Conservation (phyloP, 1,140 invertebrate genomes). For the Papilio dardanus region DNA sequence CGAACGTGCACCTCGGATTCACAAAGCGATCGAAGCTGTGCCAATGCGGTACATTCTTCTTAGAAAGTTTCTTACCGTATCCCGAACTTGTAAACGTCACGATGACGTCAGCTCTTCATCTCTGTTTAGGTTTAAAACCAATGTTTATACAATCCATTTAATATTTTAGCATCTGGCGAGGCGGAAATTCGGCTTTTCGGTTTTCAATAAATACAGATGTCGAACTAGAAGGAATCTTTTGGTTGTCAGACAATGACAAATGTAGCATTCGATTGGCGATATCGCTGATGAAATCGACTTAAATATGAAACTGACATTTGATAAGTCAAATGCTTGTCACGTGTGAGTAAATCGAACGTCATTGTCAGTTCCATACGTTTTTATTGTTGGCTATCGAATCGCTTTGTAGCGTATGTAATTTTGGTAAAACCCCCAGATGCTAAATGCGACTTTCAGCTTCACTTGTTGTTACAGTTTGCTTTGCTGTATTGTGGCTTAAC, state of each 20-base stretch:
- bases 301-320: too few species aligned
- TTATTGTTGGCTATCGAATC: too few species aligned
- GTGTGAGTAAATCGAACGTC: too few species aligned
- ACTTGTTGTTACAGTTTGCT: conserved; percentile 17
- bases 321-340: too few species aligned
- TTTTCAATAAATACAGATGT: conserved; percentile 12
- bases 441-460: conserved; percentile 45
- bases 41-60: conserved; percentile 20
- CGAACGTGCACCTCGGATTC: background rate
- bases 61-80: conserved; percentile 19
- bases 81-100: conserved; percentile 4
- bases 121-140: conserved; percentile 17
- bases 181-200: conserved; percentile 1
- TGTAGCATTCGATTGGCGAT: too few species aligned
- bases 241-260: too few species aligned
- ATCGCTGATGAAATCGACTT: too few species aligned
- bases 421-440: conserved; percentile 29
- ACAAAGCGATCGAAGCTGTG: conserved; percentile 9
- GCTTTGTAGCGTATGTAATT: conserved; percentile 25
- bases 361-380: background rate
- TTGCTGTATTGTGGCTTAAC: conserved; percentile 1
- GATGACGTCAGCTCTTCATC: background rate
- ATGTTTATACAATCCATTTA: conserved; percentile 24
- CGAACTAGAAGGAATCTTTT: background rate
- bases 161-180: conserved; percentile 1